Evolutionary conservation across 1,140 invertebrate genomes (phyloP).

Genomic region (Heterodera carotae): DNA sequence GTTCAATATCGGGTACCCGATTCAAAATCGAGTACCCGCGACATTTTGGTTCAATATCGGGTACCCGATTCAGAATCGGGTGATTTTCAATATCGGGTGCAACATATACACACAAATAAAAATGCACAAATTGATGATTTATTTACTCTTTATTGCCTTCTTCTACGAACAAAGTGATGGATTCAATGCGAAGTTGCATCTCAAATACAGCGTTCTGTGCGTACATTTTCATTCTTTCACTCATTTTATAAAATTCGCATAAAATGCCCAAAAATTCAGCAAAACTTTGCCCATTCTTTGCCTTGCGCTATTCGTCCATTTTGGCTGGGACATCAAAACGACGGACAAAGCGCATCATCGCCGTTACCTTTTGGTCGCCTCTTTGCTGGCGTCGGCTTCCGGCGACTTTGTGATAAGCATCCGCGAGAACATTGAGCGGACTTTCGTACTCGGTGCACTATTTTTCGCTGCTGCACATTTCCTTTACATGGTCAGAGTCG

Average conservation of each 20-base stretch:
- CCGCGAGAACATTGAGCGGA: conserved; percentile 19
- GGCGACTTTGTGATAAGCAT: conserved; percentile 43
- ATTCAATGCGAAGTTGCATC: conserved; percentile 13
- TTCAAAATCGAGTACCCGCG: too few species aligned
- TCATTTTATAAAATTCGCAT: background rate
- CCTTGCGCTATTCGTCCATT: conserved; percentile 28
- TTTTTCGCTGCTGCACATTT: conserved; percentile 39
- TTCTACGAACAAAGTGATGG: conserved; percentile 41
- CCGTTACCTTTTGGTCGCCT: background rate
- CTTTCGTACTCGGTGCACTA: conserved; percentile 29
- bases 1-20: too few species aligned
- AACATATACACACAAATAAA: too few species aligned
- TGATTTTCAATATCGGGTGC: too few species aligned
- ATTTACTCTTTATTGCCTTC: conserved; percentile 36
- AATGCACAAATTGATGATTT: conserved; percentile 18
- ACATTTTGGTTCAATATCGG: too few species aligned
- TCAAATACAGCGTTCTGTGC: conserved; percentile 30
- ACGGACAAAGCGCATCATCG: background rate
- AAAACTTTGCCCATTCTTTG: conserved; percentile 36
- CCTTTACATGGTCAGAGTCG: conserved; percentile 39
- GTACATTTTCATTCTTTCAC: conserved; percentile 20
- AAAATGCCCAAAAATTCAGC: conserved; percentile 33
- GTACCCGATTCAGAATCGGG: too few species aligned
- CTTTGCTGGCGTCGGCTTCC: conserved; percentile 31
- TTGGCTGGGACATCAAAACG: background rate